These are phyloP conservation scores for Rutpela maculata DNA, from an alignment of 2,888 invertebrate genomes.

Conservation along the genomic window DNA sequence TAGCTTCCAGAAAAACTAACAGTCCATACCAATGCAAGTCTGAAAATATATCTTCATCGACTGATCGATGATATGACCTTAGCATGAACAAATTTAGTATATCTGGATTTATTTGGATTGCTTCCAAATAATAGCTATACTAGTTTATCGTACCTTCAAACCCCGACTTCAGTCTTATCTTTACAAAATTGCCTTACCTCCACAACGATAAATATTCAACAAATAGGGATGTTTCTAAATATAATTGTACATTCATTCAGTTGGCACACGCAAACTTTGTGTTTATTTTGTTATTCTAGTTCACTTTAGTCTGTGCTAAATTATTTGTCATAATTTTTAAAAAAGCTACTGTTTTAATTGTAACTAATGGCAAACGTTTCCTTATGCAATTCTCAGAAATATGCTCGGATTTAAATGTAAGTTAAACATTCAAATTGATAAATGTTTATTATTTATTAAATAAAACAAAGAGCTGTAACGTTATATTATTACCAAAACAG, in stretches of 20 bases:
- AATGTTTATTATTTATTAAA: no score
- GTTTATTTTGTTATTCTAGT: neutral
- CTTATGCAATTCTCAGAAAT: no score
- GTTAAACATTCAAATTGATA: no score
- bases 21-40: conserved; percentile 2
- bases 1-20: no score
- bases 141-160: conserved; percentile 20
- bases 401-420: no score
- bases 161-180: conserved; percentile 14
- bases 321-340: no score
- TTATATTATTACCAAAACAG: no score
- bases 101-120: conserved; percentile 38
- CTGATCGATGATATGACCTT: conserved; percentile 25
- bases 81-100: conserved; percentile 32
- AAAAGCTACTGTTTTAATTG: no score
- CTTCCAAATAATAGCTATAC: conserved; percentile 30
- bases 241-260: conserved; percentile 17
- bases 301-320: neutral
- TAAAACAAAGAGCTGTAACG: no score
- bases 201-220: conserved; percentile 1
- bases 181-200: neutral
- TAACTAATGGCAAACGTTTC: no score
- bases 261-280: conserved; percentile 6
- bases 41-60: conserved; percentile 39
- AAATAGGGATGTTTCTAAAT: conserved; percentile 9